Conservation (phyloP, 2,113 vertebrate species). For the Thalassoma bifasciatum region DNA sequence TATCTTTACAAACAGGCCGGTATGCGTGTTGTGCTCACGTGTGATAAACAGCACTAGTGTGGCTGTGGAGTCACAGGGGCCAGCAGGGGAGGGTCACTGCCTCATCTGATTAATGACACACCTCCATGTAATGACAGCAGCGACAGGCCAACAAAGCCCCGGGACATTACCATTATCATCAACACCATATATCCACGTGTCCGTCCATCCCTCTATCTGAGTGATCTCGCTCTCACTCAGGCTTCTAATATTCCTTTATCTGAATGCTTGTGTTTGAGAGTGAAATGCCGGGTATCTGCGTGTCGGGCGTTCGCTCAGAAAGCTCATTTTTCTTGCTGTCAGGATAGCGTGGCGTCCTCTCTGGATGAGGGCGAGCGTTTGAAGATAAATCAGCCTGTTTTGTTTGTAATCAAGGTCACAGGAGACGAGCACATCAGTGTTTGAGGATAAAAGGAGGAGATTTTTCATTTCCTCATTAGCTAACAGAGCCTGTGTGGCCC, state of each 20-base stretch:
- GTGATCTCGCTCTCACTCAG: not conserved
- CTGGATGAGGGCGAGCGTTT: constrained; percentile 31
- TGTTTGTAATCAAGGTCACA: constrained; percentile 71
- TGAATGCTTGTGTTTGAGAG: constrained; percentile 28
- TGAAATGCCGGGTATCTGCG: constrained; percentile 46
- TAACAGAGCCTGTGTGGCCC: constrained; percentile 27
- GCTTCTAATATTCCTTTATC: constrained; percentile 48
- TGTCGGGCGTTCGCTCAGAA: constrained; percentile 42
- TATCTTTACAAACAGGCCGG: not conserved
- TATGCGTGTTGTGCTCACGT: not conserved
- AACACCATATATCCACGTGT: constrained; percentile 31
- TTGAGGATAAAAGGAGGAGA: constrained; percentile 30
- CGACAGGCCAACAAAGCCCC: constrained; percentile 53
- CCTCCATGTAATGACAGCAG: constrained; percentile 61
- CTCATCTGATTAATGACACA: constrained; percentile 76
- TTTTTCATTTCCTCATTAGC: constrained; percentile 66
- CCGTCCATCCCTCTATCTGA: constrained; percentile 32
- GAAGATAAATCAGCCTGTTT: constrained; percentile 67
- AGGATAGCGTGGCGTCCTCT: constrained; percentile 58
- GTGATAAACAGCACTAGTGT: constrained; percentile 69
- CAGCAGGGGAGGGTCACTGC: constrained; percentile 54
- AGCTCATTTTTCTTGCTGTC: constrained; percentile 73
- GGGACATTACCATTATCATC: constrained; percentile 69
- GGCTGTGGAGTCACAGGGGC: constrained; percentile 72
- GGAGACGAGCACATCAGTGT: constrained; percentile 35